Percentiles rank a stretch among this genome's conserved stretches.
Evolutionary conservation across 2,797 vertebrate genomes (phyloP).

Genomic region (Pseudomugil gertrudae): DNA sequence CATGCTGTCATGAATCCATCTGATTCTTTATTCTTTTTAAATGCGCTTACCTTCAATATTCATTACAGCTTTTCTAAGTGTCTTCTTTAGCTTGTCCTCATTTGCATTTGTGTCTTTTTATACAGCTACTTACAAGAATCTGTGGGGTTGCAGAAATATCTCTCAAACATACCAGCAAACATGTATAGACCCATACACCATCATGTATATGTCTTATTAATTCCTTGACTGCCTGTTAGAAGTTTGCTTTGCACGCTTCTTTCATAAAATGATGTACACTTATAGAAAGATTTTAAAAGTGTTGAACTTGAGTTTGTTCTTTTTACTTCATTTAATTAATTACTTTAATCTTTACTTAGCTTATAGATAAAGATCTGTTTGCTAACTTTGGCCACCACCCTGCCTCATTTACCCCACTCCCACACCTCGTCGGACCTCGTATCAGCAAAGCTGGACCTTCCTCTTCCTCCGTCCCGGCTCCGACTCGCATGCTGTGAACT

Average conservation of each 20-base stretch:
- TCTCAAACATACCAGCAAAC: too few species aligned
- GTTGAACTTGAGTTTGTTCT: not conserved
- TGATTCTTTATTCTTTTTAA: not conserved
- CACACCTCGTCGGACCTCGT: too few species aligned
- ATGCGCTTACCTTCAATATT: not conserved
- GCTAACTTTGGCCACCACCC: too few species aligned
- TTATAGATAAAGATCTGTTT: not conserved
- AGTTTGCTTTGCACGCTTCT: not conserved
- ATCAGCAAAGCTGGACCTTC: too few species aligned
- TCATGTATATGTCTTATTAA: too few species aligned
- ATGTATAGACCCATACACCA: too few species aligned
- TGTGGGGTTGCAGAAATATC: not conserved
- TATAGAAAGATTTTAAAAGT: too few species aligned
- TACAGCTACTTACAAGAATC: not conserved
- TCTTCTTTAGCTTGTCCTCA: not conserved
- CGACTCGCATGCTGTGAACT: too few species aligned
- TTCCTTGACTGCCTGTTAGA: not conserved
- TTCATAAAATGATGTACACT: not conserved
- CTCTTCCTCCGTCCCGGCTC: too few species aligned
- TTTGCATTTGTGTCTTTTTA: not conserved
- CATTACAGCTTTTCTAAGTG: not conserved
- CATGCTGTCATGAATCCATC: not conserved
- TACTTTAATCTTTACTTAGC: not conserved
- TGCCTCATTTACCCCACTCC: too few species aligned
- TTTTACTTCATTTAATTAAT: not conserved